Percentiles rank a stretch among this genome's conserved stretches.
phyloP scores from a whole-genome alignment of 2,113 vertebrate species.

The Speoplatyrhinus poulsoni region DNA sequence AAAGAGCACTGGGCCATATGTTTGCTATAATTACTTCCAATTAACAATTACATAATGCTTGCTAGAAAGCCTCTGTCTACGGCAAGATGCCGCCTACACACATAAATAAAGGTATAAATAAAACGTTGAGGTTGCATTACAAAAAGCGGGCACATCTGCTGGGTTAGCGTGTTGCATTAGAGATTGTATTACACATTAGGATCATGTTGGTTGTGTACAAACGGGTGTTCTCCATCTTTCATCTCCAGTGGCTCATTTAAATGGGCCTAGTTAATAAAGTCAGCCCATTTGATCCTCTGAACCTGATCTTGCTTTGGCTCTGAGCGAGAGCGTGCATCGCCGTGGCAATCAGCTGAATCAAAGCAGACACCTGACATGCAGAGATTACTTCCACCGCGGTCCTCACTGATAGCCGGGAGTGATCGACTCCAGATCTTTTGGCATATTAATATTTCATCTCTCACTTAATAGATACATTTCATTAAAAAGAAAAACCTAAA shows the following conservation, averaged over 20 bases:
- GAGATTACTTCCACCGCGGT: slow-evolving; percentile 58
- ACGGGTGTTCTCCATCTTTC: slow-evolving; percentile 12
- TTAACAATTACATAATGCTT: neutral
- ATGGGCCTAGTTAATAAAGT: slow-evolving; percentile 50
- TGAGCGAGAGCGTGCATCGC: slow-evolving; percentile 39
- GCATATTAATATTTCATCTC: slow-evolving; percentile 67
- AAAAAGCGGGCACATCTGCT: slow-evolving; percentile 36
- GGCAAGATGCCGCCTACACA: neutral
- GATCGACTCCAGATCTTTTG: slow-evolving; percentile 56
- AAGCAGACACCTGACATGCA: slow-evolving; percentile 60
- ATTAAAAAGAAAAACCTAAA: slow-evolving; percentile 26
- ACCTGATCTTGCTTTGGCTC: slow-evolving; percentile 47
- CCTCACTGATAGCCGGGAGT: slow-evolving; percentile 54
- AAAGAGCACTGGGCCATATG: neutral
- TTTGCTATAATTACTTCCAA: neutral
- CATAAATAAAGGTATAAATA: neutral
- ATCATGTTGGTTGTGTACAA: neutral
- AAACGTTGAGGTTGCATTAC: slow-evolving; percentile 14
- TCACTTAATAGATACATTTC: slow-evolving; percentile 55
- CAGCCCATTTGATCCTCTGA: slow-evolving; percentile 54
- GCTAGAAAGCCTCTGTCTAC: slow-evolving; percentile 11
- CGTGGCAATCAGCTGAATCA: slow-evolving; percentile 58
- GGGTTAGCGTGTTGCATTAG: neutral
- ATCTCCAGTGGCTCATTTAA: slow-evolving; percentile 36
- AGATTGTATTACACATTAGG: no score